Conservation (phyloP, 2,888 invertebrate genomes). For the Chaetogeoica ovagalla region DNA sequence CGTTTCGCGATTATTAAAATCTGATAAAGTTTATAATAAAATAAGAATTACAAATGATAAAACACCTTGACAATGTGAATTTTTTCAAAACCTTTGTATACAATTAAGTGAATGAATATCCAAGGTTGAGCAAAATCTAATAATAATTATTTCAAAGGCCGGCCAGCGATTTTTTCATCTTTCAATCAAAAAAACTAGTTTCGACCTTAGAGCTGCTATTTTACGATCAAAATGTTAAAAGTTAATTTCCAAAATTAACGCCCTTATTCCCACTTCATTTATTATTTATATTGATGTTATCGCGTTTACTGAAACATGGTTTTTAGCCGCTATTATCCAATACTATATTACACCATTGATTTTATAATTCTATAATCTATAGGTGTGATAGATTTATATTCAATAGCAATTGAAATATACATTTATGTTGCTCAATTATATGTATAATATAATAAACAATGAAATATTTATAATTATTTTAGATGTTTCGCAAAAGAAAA, state of each 20-base stretch:
- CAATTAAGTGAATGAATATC: neutral
- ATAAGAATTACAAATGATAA: neutral
- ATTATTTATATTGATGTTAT: neutral
- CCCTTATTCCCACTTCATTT: neutral
- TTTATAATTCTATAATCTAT: too few species aligned
- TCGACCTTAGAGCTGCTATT: neutral
- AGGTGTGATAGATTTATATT: too few species aligned
- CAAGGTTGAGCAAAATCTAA: neutral
- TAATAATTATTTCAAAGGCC: neutral
- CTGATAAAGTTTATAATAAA: neutral
- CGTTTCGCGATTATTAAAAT: neutral
- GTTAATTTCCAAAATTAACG: neutral
- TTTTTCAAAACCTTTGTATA: constrained; percentile 6
- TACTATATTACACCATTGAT: too few species aligned
- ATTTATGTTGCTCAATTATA: neutral
- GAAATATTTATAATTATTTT: too few species aligned
- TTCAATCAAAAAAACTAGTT: neutral
- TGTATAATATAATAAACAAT: too few species aligned
- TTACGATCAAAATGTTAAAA: constrained; percentile 11
- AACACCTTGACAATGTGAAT: constrained; percentile 1
- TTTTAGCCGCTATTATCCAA: neutral
- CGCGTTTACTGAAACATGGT: neutral
- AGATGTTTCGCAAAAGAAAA: too few species aligned
- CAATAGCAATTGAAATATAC: too few species aligned
- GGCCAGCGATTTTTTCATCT: constrained; percentile 1